Conservation (phyloP, 2,888 invertebrate genomes). For the Nemapogon koenigi region DNA sequence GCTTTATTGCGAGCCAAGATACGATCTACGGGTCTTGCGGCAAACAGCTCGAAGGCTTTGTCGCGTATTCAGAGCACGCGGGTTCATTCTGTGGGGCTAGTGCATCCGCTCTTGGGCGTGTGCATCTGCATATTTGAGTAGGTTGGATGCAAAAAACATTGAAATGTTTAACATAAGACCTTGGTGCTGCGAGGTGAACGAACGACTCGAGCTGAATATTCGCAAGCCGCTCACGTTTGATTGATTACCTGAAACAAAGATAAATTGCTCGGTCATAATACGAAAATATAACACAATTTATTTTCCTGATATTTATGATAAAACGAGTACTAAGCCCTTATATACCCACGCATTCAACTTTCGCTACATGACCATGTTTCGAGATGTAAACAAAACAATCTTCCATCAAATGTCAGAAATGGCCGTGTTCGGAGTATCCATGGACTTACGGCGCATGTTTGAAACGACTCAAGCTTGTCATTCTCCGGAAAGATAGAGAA, state of each 20-base stretch:
- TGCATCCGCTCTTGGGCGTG: slow-evolving; percentile 51
- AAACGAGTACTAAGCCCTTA: no score
- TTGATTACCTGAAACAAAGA: slow-evolving; percentile 34
- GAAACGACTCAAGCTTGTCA: slow-evolving; percentile 35
- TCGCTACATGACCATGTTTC: slow-evolving; percentile 8
- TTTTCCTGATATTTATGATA: no score
- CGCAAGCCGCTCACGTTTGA: slow-evolving; percentile 35
- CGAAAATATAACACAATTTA: no score
- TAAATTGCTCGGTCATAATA: no score
- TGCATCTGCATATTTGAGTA: slow-evolving; percentile 46
- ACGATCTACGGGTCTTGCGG: slow-evolving; percentile 31
- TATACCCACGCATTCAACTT: slow-evolving; percentile 3
- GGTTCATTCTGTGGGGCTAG: slow-evolving; percentile 50
- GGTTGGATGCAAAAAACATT: slow-evolving; percentile 36
- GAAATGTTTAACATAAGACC: slow-evolving; percentile 34
- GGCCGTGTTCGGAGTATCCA: slow-evolving; percentile 35
- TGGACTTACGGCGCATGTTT: slow-evolving; percentile 30
- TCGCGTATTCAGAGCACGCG: slow-evolving; percentile 52
- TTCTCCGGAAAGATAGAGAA: slow-evolving; percentile 17
- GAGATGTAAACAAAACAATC: slow-evolving; percentile 44
- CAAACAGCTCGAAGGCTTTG: slow-evolving; percentile 17
- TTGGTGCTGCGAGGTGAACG: slow-evolving; percentile 44
- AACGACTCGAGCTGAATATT: slow-evolving; percentile 26
- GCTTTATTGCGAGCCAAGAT: slow-evolving; percentile 35
- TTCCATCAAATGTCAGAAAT: slow-evolving; percentile 49